phyloP scores from a whole-genome alignment of 2,113 vertebrate species.

The Melanerpes formicivorus region DNA sequence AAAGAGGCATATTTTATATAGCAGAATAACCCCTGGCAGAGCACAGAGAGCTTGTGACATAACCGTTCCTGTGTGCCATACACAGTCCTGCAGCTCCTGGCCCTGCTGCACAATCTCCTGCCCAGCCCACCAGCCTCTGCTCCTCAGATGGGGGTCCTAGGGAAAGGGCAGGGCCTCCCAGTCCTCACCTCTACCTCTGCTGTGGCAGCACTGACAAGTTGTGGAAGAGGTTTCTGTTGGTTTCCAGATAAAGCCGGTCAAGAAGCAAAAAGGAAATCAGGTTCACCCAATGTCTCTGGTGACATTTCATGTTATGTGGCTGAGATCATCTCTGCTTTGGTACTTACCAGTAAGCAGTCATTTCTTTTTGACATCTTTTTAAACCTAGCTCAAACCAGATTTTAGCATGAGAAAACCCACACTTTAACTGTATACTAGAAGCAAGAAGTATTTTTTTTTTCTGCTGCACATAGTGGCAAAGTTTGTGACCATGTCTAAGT shows the following conservation, averaged over 20 bases:
- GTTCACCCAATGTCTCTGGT: not conserved
- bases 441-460: not conserved
- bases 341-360: not conserved
- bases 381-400: not conserved
- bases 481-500: not conserved
- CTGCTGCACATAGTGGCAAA: not conserved
- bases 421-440: not conserved
- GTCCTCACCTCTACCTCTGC: not conserved
- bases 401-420: not conserved
- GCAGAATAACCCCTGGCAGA: not conserved
- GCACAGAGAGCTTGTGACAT: not conserved
- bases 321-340: not conserved
- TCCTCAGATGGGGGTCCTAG: fast-evolving
- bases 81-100: fast-evolving
- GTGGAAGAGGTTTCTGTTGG: fast-evolving
- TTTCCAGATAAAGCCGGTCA: not conserved
- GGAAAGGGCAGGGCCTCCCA: not conserved
- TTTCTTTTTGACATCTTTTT: not conserved
- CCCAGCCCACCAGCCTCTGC: too few relatives aligned
- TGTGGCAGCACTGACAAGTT: fast-evolving
- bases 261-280: not conserved
- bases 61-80: not conserved
- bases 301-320: not conserved
- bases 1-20: not conserved
- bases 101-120: not conserved